These are phyloP conservation scores for Gymnosoma rotundatum DNA, from an alignment of 2,888 invertebrate species.

Conservation along the genomic window DNA sequence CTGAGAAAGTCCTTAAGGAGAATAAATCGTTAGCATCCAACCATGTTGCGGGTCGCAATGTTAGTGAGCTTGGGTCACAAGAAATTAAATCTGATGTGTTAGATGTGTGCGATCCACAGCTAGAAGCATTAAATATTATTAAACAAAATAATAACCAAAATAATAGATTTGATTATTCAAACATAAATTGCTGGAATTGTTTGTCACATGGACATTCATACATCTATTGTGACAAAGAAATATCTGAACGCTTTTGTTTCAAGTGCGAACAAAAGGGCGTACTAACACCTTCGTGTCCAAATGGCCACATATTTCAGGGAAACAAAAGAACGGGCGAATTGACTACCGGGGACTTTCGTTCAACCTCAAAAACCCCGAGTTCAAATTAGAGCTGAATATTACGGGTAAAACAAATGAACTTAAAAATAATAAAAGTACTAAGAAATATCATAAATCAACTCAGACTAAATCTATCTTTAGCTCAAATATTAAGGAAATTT, in stretches of 20 bases:
- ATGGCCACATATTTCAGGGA: background rate
- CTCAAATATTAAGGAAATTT: too few relatives aligned
- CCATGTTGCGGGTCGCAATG: background rate
- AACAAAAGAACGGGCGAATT: constrained; percentile 1
- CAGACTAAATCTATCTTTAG: too few relatives aligned
- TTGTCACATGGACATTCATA: constrained; percentile 20
- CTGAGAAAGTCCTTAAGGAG: background rate
- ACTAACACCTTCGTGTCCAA: background rate
- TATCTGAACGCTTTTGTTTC: background rate
- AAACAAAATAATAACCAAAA: background rate
- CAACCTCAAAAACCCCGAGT: background rate
- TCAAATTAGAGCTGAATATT: background rate
- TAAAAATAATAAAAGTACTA: too few relatives aligned
- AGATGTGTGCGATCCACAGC: constrained; percentile 7
- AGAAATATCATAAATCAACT: too few relatives aligned
- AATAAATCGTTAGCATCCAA: background rate
- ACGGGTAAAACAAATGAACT: too few relatives aligned
- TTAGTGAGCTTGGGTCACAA: background rate
- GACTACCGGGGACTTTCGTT: constrained; percentile 11
- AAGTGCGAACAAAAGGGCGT: background rate
- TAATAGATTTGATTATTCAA: constrained; percentile 8
- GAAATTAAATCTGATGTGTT: background rate
- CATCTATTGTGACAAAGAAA: background rate
- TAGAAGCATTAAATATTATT: constrained; percentile 20
- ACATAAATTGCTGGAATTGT: constrained; percentile 44